Base-by-base conservation (phyloP, 92 coral and sea anemone species). In the Paramuricea clavata region DNA sequence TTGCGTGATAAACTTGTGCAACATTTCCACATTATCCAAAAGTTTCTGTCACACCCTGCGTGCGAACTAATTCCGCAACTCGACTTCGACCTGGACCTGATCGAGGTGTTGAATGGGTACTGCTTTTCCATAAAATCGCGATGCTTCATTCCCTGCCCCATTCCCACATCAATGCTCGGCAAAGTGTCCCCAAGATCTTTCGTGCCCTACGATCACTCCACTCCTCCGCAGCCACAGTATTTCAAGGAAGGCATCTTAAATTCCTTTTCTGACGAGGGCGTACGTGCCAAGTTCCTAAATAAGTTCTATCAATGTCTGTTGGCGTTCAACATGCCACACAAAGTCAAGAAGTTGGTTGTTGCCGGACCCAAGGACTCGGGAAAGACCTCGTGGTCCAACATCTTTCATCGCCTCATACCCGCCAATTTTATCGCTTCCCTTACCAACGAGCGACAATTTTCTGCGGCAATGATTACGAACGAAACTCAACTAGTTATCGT, bases 231-330 rank as follows among this genome's bases (percentile, higher is more conserved):
- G 32, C 60, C 81, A 11, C 21, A 19, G 56, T 74, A 32, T 31
- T 74, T 74, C 60, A 19, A 43, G 17, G 81, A 74, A 43, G 81
- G 81, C 7, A 74, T 74, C 50, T 17, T 35, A 16, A 74, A 74
- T 27, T 74, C 81, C 10, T 74, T 74, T 27, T 22, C 47, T 19
- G 60, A 74, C 28, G 31, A 34, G 10, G 34, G 21, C 19, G 81
- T 34, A 6, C 47, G 81, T 23, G 0, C 28, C 6, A 34, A 43
- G 19, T 74, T 74, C 28, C 57, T 74, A n/a, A n/a, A n/a, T n/a
- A n/a, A n/a, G n/a, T n/a, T n/a, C n/a, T n/a, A n/a, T n/a, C n/a
- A n/a, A n/a, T n/a, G n/a, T n/a, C n/a, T n/a, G n/a, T n/a, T n/a
- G n/a, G n/a, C n/a, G n/a, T n/a, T n/a, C n/a, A n/a, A n/a, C n/a